phyloP scores from a whole-genome alignment of 2,797 vertebrate genomes.

The Nannoperca obscura region DNA sequence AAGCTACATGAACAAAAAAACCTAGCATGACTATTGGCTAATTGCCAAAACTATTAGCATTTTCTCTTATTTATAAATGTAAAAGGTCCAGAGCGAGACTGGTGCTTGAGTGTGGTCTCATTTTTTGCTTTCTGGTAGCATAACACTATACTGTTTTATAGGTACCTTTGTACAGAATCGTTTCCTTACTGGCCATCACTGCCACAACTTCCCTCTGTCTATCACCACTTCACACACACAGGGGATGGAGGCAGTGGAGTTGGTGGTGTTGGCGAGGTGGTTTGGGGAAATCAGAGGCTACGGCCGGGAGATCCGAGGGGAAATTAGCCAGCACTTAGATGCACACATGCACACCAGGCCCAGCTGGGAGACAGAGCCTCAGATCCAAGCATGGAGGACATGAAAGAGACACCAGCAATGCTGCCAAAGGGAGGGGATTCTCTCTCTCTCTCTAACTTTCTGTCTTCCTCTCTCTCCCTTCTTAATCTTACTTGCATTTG shows the following conservation, averaged over 20 bases:
- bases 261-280: constrained; percentile 17
- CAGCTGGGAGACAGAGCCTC: constrained; percentile 75
- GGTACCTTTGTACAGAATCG: not conserved
- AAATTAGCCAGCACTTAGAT: constrained; percentile 83
- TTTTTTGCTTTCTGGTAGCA: not conserved
- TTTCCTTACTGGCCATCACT: constrained; percentile 24
- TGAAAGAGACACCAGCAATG: constrained; percentile 78
- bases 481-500: constrained; percentile 55
- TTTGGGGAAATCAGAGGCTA: constrained; percentile 56
- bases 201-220: not conserved
- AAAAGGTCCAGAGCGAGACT: constrained; percentile 7
- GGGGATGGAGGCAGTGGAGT: constrained; percentile 14
- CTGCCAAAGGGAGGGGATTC: constrained; percentile 60
- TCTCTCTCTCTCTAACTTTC: constrained; percentile 23
- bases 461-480: constrained; percentile 33
- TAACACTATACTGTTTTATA: not conserved
- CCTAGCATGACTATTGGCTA: not conserved
- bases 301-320: constrained; percentile 76
- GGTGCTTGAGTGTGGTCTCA: constrained; percentile 3
- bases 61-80: not conserved
- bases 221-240: constrained; percentile 16
- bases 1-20: not conserved
- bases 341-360: constrained; percentile 77
- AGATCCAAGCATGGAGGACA: constrained; percentile 79
- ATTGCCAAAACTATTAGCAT: not conserved